These are phyloP conservation scores for Clarias batrachus DNA, from an alignment of 2,113 vertebrate species.

Conservation along the genomic window DNA sequence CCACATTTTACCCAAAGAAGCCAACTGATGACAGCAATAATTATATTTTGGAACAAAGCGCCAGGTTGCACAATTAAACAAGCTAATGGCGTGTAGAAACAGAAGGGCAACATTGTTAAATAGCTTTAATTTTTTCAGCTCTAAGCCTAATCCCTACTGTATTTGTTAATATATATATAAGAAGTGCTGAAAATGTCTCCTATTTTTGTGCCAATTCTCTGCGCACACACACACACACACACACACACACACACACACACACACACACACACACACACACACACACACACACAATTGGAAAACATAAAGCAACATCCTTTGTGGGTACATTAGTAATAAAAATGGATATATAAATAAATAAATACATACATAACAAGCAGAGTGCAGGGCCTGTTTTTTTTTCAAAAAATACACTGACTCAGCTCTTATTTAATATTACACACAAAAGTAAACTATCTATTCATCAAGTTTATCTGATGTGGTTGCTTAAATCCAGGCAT, in stretches of 20 bases:
- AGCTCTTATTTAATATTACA: not conserved
- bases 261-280: not conserved
- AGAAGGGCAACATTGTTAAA: conserved; percentile 1
- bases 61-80: conserved; percentile 12
- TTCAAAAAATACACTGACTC: not conserved
- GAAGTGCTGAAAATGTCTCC: not conserved
- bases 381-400: not conserved
- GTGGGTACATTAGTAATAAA: conserved; percentile 8
- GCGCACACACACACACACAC: too few species aligned
- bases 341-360: conserved; percentile 1
- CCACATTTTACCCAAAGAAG: not conserved
- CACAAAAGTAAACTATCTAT: not conserved
- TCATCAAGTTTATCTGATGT: not conserved
- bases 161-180: conserved; percentile 16
- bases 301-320: not conserved
- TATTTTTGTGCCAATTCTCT: not conserved
- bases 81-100: conserved; percentile 18
- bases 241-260: too few species aligned
- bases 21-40: conserved; percentile 2
- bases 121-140: not conserved
- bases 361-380: not conserved
- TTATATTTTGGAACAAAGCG: conserved; percentile 20
- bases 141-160: conserved; percentile 4
- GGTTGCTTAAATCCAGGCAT: not conserved
- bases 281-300: not conserved